A percentile compares a stretch with the other conserved stretches of the same genome.
Evolutionary conservation across 2,113 vertebrate species (phyloP).

Genomic region (Paramisgurnus dabryanus): DNA sequence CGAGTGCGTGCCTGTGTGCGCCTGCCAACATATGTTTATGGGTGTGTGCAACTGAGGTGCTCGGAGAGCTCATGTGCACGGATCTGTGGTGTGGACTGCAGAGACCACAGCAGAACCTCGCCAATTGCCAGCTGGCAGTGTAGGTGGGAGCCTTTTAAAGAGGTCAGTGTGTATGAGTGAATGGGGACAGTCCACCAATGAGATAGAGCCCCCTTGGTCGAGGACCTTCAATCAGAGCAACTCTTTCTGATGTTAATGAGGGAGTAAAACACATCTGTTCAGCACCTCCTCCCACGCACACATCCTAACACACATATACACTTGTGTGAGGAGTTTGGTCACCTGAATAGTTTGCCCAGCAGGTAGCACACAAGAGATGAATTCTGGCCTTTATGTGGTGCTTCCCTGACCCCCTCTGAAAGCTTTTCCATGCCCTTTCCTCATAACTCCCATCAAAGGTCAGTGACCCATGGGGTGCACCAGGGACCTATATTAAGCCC

Average conservation of each 20-base stretch:
- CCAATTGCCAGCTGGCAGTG: slow-evolving; percentile 88
- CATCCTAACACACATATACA: slow-evolving; percentile 48
- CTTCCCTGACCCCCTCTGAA: slow-evolving; percentile 15
- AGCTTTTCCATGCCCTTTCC: slow-evolving; percentile 26
- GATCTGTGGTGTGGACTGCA: slow-evolving; percentile 85
- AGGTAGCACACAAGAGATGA: slow-evolving; percentile 90
- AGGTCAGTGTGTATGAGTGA: slow-evolving; percentile 76
- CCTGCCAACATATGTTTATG: slow-evolving; percentile 17
- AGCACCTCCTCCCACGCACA: slow-evolving; percentile 69
- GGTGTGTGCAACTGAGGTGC: slow-evolving; percentile 31
- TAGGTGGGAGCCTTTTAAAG: slow-evolving; percentile 73
- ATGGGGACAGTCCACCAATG: slow-evolving; percentile 82
- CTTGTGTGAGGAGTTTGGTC: slow-evolving; percentile 82
- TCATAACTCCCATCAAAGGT: slow-evolving; percentile 39
- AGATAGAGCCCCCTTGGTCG: slow-evolving; percentile 86
- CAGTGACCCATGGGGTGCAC: slow-evolving; percentile 35
- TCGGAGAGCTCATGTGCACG: slow-evolving; percentile 51
- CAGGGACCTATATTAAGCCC: slow-evolving; percentile 55
- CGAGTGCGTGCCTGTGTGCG: background rate
- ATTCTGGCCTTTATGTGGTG: slow-evolving; percentile 77
- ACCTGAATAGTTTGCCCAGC: slow-evolving; percentile 93
- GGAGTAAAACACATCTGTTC: slow-evolving; percentile 93
- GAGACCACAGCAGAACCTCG: slow-evolving; percentile 84
- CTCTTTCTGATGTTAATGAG: slow-evolving; percentile 95
- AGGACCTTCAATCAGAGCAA: slow-evolving; percentile 82